phyloP scores from a whole-genome alignment of 2,888 invertebrate species.

The Cerceris ruficornis region DNA sequence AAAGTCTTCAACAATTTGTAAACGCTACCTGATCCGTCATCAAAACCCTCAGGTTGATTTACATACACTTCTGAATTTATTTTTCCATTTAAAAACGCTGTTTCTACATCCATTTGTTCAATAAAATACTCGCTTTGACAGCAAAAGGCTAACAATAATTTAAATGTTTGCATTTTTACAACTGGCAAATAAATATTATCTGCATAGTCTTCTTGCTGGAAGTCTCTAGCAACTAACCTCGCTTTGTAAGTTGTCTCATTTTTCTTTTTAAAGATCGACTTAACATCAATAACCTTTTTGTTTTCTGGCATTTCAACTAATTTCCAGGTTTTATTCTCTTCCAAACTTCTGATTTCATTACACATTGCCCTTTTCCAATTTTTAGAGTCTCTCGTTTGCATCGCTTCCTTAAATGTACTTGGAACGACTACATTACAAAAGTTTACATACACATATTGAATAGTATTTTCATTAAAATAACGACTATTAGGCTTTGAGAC shows the following conservation, averaged over 20 bases:
- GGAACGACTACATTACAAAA: no score
- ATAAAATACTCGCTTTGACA: slow-evolving; percentile 16
- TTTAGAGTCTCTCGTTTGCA: slow-evolving; percentile 12
- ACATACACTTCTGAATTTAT: slow-evolving; percentile 1
- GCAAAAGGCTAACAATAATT: slow-evolving; percentile 19
- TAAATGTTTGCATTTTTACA: slow-evolving; percentile 18
- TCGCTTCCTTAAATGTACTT: slow-evolving; percentile 18
- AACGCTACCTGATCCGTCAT: not conserved
- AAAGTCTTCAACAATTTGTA: not conserved
- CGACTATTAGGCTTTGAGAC: no score
- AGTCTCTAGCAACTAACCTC: slow-evolving; percentile 27
- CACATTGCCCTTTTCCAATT: slow-evolving; percentile 41
- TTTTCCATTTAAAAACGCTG: slow-evolving; percentile 10
- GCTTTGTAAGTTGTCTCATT: slow-evolving; percentile 23
- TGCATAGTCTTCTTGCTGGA: slow-evolving; percentile 30
- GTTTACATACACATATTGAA: no score
- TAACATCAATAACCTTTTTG: slow-evolving; percentile 26
- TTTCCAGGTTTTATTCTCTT: slow-evolving; percentile 32
- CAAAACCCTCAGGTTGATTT: slow-evolving; percentile 10
- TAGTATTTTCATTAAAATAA: no score
- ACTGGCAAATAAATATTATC: slow-evolving; percentile 33
- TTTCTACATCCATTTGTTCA: not conserved
- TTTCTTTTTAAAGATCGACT: slow-evolving; percentile 38
- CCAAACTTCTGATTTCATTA: slow-evolving; percentile 19
- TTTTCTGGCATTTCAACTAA: slow-evolving; percentile 14